A percentile compares a stretch with the other conserved stretches of the same genome.
Conservation (phyloP, 2,888 invertebrate species). For the Hypsopygia costalis region DNA sequence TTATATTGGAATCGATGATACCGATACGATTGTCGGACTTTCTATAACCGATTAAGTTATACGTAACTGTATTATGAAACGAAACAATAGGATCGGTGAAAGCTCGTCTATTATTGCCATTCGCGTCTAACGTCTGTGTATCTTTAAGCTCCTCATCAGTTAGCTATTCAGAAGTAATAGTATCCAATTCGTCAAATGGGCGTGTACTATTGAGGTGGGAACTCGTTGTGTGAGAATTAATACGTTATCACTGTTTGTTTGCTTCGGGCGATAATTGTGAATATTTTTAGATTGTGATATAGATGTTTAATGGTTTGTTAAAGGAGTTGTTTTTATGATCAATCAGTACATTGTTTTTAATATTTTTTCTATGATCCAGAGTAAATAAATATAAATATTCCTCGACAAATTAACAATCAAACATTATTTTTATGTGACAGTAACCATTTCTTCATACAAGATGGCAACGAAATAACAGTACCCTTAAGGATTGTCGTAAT, state of each 20-base stretch:
- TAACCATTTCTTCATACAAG: too few species aligned
- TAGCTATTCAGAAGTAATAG: slow-evolving; percentile 34
- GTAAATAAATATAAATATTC: too few species aligned
- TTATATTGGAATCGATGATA: slow-evolving; percentile 24
- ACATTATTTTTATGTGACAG: too few species aligned
- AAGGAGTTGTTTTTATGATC: too few species aligned
- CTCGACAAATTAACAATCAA: too few species aligned
- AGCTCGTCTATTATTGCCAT: slow-evolving; percentile 42
- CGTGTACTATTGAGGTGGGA: not conserved
- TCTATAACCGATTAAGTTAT: slow-evolving; percentile 51
- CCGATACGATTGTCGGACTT: slow-evolving; percentile 53
- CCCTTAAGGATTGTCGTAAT: too few species aligned
- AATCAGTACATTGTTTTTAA: too few species aligned
- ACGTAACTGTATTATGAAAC: slow-evolving; percentile 56
- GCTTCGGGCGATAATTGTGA: too few species aligned
- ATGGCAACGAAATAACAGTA: too few species aligned
- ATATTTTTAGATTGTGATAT: too few species aligned
- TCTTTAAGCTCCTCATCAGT: slow-evolving; percentile 34
- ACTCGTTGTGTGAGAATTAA: slow-evolving; percentile 10
- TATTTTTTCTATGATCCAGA: too few species aligned
- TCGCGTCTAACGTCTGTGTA: slow-evolving; percentile 29
- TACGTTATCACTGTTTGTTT: slow-evolving; percentile 1
- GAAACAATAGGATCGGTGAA: slow-evolving; percentile 55
- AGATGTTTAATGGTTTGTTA: too few species aligned
- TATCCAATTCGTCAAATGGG: slow-evolving; percentile 29